phyloP scores from a whole-genome alignment of 92 coral and sea anemone species.

The Zoanthus solanderi region DNA sequence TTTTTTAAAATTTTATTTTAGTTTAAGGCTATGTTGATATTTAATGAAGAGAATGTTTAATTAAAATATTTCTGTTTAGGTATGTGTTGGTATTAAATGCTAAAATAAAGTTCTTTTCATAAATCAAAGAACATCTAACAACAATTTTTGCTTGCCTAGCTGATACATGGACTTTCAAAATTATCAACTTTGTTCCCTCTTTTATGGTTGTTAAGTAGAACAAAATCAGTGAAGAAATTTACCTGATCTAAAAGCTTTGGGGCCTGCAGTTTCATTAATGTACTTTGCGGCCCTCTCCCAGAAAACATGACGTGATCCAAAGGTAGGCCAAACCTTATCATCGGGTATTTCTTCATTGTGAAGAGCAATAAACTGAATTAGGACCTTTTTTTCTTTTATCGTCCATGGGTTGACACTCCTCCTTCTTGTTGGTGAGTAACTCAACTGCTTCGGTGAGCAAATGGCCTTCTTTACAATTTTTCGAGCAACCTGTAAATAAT shows the following conservation, averaged over 20 bases:
- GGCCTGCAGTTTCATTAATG: background rate
- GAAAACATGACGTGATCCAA: conserved; percentile 3
- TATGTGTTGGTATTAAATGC: no score
- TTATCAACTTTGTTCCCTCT: no score
- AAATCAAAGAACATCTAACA: no score
- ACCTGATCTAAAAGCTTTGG: conserved; percentile 32
- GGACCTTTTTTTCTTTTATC: background rate
- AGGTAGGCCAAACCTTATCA: conserved; percentile 34
- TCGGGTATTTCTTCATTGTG: conserved; percentile 26
- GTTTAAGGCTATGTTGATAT: no score
- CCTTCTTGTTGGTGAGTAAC: conserved; percentile 17
- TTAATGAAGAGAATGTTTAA: no score
- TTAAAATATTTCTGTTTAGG: no score
- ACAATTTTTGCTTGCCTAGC: no score
- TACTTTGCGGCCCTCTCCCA: conserved; percentile 30
- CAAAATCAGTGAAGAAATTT: background rate
- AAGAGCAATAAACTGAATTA: conserved; percentile 25
- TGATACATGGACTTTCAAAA: no score
- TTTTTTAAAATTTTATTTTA: no score
- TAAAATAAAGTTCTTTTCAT: no score
- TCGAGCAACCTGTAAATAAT: conserved; percentile 18
- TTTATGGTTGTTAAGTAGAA: no score
- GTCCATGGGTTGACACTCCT: conserved; percentile 6
- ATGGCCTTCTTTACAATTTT: conserved; percentile 6
- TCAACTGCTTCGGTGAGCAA: conserved; percentile 23